phyloP scores from a whole-genome alignment of 2,888 invertebrate genomes.

The Pristionchus japonicus region DNA sequence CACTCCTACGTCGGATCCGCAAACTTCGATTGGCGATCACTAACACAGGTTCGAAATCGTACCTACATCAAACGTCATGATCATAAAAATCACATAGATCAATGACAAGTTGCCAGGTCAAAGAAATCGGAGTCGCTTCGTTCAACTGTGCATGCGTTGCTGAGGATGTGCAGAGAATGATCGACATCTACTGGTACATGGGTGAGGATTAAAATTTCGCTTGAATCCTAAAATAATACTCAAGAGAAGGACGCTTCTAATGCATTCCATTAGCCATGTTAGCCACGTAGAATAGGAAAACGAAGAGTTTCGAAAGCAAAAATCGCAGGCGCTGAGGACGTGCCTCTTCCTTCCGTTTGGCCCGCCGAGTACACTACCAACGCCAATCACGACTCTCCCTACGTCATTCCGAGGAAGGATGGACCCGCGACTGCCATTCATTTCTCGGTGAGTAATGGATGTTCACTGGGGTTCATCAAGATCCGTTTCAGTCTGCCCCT shows the following conservation, averaged over 20 bases:
- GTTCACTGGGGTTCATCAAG: no score
- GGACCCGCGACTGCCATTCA: constrained; percentile 9
- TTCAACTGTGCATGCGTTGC: constrained; percentile 89
- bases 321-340: constrained; percentile 30
- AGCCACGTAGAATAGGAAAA: no score
- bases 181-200: constrained; percentile 80
- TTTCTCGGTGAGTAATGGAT: constrained; percentile 20
- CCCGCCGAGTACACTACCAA: constrained; percentile 32
- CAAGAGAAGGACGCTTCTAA: no score
- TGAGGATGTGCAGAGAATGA: constrained; percentile 88
- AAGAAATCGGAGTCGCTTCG: constrained; percentile 87
- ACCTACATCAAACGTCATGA: not conserved
- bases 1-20: constrained; percentile 94
- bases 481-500: constrained; percentile 65
- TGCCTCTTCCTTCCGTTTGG: not conserved
- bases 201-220: constrained; percentile 49
- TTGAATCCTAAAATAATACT: no score
- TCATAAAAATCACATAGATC: not conserved
- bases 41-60: constrained; percentile 81
- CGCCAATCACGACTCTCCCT: constrained; percentile 24
- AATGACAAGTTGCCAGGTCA: constrained; percentile 60
- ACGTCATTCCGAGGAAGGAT: not conserved
- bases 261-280: no score
- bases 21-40: constrained; percentile 96
- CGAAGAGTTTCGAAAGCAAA: not conserved